Conservation (phyloP, 1,140 invertebrate genomes). For the Sipha flava region DNA sequence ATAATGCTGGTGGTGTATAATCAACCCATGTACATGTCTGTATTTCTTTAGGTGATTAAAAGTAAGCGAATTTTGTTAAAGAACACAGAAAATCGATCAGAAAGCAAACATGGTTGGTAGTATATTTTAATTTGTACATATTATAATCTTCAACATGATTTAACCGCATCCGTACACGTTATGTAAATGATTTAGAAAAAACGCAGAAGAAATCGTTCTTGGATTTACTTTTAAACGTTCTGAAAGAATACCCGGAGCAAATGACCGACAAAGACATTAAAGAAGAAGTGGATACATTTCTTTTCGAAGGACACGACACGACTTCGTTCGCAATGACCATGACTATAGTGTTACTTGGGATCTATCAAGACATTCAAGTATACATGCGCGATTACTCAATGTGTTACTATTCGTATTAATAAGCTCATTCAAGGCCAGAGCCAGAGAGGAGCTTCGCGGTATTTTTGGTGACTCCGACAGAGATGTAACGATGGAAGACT, state of each 20-base stretch:
- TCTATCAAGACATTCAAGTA: conserved; percentile 55
- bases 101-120: not conserved
- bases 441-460: conserved; percentile 51
- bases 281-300: conserved; percentile 37
- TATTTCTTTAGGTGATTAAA: not conserved
- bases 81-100: not conserved
- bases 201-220: conserved; percentile 39
- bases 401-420: too few relatives aligned
- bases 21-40: too few relatives aligned
- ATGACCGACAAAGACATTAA: conserved; percentile 39
- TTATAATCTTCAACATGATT: not conserved
- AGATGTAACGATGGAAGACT: conserved; percentile 47
- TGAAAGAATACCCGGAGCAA: conserved; percentile 40
- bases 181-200: not conserved
- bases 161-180: not conserved
- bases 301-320: conserved; percentile 63
- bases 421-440: conserved; percentile 46
- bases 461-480: conserved; percentile 48
- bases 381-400: too few relatives aligned
- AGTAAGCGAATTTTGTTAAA: not conserved
- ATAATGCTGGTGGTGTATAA: too few relatives aligned
- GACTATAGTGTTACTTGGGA: conserved; percentile 57
- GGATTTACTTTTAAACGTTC: conserved; percentile 52
- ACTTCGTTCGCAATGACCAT: conserved; percentile 59
- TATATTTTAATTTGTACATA: not conserved